These are phyloP conservation scores for Aethina tumida DNA, from an alignment of 1,140 invertebrate species.

Conservation along the genomic window DNA sequence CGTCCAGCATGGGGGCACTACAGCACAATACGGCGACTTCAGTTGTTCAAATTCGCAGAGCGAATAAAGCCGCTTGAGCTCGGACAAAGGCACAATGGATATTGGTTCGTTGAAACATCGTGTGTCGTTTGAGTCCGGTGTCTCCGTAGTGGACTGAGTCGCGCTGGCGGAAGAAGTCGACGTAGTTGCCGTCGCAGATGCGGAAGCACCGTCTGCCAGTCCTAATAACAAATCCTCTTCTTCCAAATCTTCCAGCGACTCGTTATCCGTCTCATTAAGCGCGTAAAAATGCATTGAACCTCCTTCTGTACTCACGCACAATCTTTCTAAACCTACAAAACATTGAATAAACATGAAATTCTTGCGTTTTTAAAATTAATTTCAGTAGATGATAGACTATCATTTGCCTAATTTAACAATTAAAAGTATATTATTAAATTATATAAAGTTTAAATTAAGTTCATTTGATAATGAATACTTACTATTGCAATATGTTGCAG, in stretches of 20 bases:
- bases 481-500: conserved; percentile 67
- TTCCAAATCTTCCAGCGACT: conserved; percentile 54
- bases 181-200: conserved; percentile 17
- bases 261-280: conserved; percentile 57
- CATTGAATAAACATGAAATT: neutral
- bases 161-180: conserved; percentile 13
- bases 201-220: too few relatives aligned
- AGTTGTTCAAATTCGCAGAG: conserved; percentile 54
- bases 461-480: conserved; percentile 28
- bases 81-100: conserved; percentile 23
- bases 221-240: conserved; percentile 50
- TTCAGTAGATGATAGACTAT: neutral
- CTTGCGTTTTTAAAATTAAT: neutral
- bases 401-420: neutral
- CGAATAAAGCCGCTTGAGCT: conserved; percentile 48
- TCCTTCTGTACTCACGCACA: conserved; percentile 69
- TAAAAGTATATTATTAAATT: neutral
- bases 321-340: conserved; percentile 58
- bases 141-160: conserved; percentile 21
- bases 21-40: conserved; percentile 60
- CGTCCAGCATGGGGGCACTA: conserved; percentile 86
- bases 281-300: conserved; percentile 78
- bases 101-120: conserved; percentile 31
- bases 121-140: too few relatives aligned
- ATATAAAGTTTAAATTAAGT: neutral